Evolutionary conservation across 2,888 invertebrate species (phyloP).

Genomic region (Orchesella flavescens): DNA sequence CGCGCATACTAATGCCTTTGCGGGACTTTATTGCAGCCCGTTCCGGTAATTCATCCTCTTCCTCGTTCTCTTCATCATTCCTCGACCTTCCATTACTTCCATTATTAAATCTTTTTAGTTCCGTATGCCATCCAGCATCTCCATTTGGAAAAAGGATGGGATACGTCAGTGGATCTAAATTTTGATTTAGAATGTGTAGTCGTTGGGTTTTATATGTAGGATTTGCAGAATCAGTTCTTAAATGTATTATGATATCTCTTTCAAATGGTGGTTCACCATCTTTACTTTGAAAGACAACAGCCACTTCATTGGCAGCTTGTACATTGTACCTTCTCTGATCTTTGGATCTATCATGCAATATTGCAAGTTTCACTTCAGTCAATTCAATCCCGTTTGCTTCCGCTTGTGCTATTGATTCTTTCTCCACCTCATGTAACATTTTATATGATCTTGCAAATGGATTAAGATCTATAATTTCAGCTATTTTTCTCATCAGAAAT

Average conservation of each 20-base stretch:
- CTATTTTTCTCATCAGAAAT: too few relatives aligned
- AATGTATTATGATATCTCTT: neutral
- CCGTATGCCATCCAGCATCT: conserved; percentile 47
- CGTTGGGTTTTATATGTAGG: neutral
- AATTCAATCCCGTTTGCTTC: neutral
- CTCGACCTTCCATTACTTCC: too few relatives aligned
- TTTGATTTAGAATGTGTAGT: conserved; percentile 69
- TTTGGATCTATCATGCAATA: too few relatives aligned
- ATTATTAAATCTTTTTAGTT: too few relatives aligned
- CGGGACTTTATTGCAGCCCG: neutral
- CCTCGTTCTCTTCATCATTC: too few relatives aligned
- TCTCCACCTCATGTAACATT: neutral
- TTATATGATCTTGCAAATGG: neutral
- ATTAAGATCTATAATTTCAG: too few relatives aligned
- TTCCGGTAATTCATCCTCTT: too few relatives aligned
- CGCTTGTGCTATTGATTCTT: neutral
- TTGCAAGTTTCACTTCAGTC: neutral
- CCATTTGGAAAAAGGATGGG: conserved; percentile 34
- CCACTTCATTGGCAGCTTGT: neutral
- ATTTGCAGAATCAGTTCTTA: neutral
- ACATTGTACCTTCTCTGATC: conserved; percentile 29
- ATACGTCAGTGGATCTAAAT: too few relatives aligned
- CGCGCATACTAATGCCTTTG: too few relatives aligned
- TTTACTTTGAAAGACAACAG: neutral
- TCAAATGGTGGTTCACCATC: neutral